These are phyloP conservation scores for Epizoanthus fatuus DNA, from an alignment of 92 coral and sea anemone species.

Conservation along the genomic window DNA sequence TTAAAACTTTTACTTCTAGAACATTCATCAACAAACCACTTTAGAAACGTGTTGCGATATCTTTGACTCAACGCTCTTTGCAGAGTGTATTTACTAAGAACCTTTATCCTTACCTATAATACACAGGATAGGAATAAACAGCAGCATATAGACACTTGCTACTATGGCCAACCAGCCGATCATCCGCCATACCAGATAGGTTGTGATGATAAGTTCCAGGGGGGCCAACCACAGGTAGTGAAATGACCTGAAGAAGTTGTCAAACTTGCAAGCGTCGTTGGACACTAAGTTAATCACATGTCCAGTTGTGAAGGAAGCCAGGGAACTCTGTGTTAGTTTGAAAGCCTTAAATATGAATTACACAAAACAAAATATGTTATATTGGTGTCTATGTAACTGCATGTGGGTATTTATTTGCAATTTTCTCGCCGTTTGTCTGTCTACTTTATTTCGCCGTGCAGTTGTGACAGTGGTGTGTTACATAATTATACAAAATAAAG, in stretches of 20 bases:
- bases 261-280: slow-evolving; percentile 29
- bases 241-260: slow-evolving; percentile 39
- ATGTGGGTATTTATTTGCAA: too few relatives aligned
- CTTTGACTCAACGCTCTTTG: not conserved
- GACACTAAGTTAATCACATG: slow-evolving; percentile 41
- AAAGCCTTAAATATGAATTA: too few relatives aligned
- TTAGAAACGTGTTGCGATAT: not conserved
- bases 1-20: too few relatives aligned
- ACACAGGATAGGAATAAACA: slow-evolving; percentile 15
- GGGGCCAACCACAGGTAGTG: slow-evolving; percentile 46
- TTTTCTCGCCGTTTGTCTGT: too few relatives aligned
- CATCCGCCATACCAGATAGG: slow-evolving; percentile 34
- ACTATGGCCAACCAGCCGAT: slow-evolving; percentile 34
- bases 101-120: slow-evolving; percentile 29
- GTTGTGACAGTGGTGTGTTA: too few relatives aligned
- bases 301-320: slow-evolving; percentile 31
- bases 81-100: not conserved
- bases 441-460: too few relatives aligned
- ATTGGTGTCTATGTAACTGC: too few relatives aligned
- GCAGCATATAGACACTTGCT: slow-evolving; percentile 29
- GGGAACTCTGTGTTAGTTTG: slow-evolving; percentile 33
- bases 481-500: too few relatives aligned
- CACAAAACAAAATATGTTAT: too few relatives aligned
- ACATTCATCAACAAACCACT: not conserved
- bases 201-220: slow-evolving; percentile 26